These are phyloP conservation scores for Agelastica alni DNA, from an alignment of 2,888 invertebrate species.

Conservation along the genomic window DNA sequence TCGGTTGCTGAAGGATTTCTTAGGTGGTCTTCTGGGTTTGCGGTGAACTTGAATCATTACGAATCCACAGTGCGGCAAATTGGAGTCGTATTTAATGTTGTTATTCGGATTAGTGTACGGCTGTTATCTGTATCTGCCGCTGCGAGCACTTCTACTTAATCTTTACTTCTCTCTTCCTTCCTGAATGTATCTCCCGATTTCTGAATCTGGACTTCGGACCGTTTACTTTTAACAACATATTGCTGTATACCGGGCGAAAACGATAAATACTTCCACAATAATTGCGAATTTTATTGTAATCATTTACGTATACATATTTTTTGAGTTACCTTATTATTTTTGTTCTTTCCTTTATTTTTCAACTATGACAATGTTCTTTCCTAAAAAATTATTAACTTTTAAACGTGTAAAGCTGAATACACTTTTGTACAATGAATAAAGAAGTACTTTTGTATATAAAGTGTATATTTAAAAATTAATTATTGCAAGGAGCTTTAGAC, in stretches of 20 bases:
- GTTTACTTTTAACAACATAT: slow-evolving; percentile 4
- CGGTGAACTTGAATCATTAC: slow-evolving; percentile 54
- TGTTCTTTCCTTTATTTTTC: no score
- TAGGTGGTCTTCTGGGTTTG: slow-evolving; percentile 47
- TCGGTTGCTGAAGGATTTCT: slow-evolving; percentile 40
- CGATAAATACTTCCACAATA: background rate
- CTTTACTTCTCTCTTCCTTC: slow-evolving; percentile 45
- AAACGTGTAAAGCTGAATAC: no score
- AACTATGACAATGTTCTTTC: no score
- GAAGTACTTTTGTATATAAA: no score
- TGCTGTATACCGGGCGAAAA: background rate
- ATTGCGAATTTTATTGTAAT: background rate
- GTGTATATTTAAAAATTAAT: no score
- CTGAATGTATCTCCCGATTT: slow-evolving; percentile 31
- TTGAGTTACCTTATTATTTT: no score
- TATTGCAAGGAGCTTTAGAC: no score
- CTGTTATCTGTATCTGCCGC: slow-evolving; percentile 56
- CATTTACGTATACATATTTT: no score
- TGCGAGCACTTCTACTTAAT: slow-evolving; percentile 55
- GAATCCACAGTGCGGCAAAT: slow-evolving; percentile 61
- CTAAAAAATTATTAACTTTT: no score
- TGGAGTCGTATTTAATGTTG: slow-evolving; percentile 62
- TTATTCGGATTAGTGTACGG: slow-evolving; percentile 58
- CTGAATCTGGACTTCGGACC: slow-evolving; percentile 14
- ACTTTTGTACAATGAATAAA: no score